phyloP scores from a whole-genome alignment of 2,888 invertebrate genomes.

The Dromius quadrimaculatus region DNA sequence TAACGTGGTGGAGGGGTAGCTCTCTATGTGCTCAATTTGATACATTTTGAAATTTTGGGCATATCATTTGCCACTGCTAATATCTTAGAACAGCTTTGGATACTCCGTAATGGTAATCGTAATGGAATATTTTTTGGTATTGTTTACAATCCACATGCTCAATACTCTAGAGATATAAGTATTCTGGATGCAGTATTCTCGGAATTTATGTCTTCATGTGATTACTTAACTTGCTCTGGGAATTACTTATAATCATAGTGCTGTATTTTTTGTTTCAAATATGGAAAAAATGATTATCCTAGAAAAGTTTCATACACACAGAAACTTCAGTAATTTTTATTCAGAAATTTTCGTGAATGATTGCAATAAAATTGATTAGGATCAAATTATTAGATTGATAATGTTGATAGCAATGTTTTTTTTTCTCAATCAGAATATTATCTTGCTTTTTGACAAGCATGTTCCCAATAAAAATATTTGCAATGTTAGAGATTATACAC shows the following conservation, averaged over 20 bases:
- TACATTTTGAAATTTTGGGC: background rate
- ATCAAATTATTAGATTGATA: background rate
- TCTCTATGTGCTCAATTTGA: background rate
- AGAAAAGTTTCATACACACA: background rate
- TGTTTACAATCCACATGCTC: no score
- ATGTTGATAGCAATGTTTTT: background rate
- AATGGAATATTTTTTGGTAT: no score
- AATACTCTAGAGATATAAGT: no score
- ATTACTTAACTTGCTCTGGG: background rate
- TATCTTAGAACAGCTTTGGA: background rate
- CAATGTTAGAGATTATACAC: background rate
- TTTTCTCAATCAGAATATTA: background rate
- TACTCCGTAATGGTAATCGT: no score
- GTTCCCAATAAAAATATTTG: background rate
- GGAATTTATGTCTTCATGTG: background rate
- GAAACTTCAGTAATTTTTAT: background rate
- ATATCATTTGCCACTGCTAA: background rate
- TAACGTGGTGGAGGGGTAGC: background rate
- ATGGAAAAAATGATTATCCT: background rate
- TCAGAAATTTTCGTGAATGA: background rate
- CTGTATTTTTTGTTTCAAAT: background rate
- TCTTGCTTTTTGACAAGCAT: background rate
- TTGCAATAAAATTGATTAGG: no score
- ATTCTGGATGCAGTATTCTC: background rate
- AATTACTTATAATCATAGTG: background rate